Percentiles rank a stretch among this genome's conserved stretches.
phyloP scores from a whole-genome alignment of 1,140 invertebrate genomes.

The Akabosia matsudoensis region DNA sequence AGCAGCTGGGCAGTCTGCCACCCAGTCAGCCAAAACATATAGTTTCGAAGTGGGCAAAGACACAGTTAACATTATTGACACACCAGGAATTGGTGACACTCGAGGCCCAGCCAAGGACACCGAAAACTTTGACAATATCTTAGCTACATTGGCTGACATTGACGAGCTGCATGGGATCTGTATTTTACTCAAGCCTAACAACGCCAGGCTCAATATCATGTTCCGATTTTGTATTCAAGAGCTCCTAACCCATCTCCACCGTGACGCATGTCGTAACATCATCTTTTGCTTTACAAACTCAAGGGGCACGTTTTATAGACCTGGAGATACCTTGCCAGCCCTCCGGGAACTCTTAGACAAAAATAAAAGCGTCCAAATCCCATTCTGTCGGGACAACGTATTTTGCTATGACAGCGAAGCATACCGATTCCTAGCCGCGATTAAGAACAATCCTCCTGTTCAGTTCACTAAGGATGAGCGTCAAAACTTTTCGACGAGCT shows the following conservation, averaged over 20 bases:
- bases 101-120: conserved; percentile 47
- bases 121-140: conserved; percentile 47
- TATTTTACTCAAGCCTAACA: conserved; percentile 48
- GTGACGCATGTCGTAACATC: conserved; percentile 46
- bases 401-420: conserved; percentile 43
- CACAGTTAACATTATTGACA: conserved; percentile 47
- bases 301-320: conserved; percentile 40
- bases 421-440: conserved; percentile 35
- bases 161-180: conserved; percentile 47
- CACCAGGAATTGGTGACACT: conserved; percentile 49
- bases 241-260: conserved; percentile 46
- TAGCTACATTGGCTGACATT: conserved; percentile 32
- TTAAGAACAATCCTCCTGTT: conserved; percentile 16
- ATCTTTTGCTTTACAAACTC: conserved; percentile 47
- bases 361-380: conserved; percentile 20
- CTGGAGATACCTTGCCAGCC: conserved; percentile 36
- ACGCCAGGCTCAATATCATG: conserved; percentile 33
- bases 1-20: conserved; percentile 28
- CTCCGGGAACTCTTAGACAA: conserved; percentile 25
- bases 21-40: conserved; percentile 27
- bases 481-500: conserved; percentile 3
- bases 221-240: conserved; percentile 49
- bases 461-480: background rate
- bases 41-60: conserved; percentile 16
- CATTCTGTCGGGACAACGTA: conserved; percentile 17